Percentiles rank a stretch among this genome's conserved stretches.
phyloP scores from a whole-genome alignment of 2,888 invertebrate species.

The Strigamia transsilvanica region DNA sequence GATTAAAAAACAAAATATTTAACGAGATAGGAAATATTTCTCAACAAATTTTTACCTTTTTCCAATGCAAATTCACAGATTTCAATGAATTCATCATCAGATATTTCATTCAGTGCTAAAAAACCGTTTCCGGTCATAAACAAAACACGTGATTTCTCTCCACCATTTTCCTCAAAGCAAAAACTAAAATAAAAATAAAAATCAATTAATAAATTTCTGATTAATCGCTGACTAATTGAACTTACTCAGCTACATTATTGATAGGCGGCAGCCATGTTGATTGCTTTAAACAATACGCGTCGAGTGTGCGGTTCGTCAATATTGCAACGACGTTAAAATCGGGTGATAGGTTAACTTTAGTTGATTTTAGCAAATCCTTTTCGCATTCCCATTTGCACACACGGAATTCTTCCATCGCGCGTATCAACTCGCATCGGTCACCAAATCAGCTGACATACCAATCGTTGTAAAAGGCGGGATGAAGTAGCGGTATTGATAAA shows the following conservation, averaged over 20 bases:
- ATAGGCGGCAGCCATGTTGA: neutral
- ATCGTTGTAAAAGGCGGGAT: too few species aligned
- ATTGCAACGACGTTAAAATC: neutral
- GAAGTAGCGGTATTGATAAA: too few species aligned
- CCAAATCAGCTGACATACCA: too few species aligned
- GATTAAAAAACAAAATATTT: neutral
- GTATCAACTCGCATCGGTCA: too few species aligned
- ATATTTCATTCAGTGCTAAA: neutral
- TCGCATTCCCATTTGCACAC: slow-evolving; percentile 6
- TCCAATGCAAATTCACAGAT: neutral
- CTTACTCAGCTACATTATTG: neutral
- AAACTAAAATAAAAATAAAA: neutral
- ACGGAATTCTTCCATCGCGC: neutral
- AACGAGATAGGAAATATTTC: neutral
- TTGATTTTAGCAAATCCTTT: neutral
- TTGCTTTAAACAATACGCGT: neutral
- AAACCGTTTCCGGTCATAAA: neutral
- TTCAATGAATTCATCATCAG: neutral
- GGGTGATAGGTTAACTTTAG: neutral
- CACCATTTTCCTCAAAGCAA: neutral
- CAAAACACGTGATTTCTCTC: neutral
- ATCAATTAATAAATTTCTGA: neutral
- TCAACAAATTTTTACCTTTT: neutral
- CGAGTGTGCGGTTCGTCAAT: neutral
- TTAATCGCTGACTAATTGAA: neutral